Percentiles rank a stretch among this genome's conserved stretches.
Evolutionary conservation across 2,888 invertebrate species (phyloP).

Genomic region (Busseola fusca): DNA sequence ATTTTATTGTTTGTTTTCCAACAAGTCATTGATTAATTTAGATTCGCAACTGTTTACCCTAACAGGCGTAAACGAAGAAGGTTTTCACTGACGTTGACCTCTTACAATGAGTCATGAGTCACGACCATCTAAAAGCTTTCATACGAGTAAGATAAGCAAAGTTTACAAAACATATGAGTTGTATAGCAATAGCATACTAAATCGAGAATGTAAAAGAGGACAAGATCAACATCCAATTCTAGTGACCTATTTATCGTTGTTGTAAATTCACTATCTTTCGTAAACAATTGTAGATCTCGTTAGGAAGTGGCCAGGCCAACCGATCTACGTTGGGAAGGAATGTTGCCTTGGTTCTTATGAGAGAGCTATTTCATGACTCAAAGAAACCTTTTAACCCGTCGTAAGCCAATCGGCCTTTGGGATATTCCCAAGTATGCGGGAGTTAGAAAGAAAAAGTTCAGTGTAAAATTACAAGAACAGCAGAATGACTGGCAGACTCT

Average conservation of each 20-base stretch:
- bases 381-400: background rate
- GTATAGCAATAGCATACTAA: conserved; percentile 24
- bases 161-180: conserved; percentile 36
- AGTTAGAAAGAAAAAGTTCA: background rate
- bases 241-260: conserved; percentile 34
- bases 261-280: conserved; percentile 20
- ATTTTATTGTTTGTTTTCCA: background rate
- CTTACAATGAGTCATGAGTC: conserved; percentile 10
- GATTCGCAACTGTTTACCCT: conserved; percentile 7
- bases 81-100: conserved; percentile 10
- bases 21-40: conserved; percentile 2
- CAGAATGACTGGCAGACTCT: no score
- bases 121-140: conserved; percentile 12
- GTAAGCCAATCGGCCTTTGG: background rate
- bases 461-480: background rate
- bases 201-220: conserved; percentile 34
- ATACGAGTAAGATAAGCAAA: conserved; percentile 18
- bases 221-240: conserved; percentile 37
- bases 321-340: background rate
- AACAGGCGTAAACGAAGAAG: conserved; percentile 4
- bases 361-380: background rate
- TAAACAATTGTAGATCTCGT: conserved; percentile 25
- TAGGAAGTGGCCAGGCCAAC: background rate
- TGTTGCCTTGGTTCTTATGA: background rate
- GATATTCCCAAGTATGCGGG: background rate